Conservation (phyloP, 2,797 vertebrate species). For the Micrastur ruficollis region DNA sequence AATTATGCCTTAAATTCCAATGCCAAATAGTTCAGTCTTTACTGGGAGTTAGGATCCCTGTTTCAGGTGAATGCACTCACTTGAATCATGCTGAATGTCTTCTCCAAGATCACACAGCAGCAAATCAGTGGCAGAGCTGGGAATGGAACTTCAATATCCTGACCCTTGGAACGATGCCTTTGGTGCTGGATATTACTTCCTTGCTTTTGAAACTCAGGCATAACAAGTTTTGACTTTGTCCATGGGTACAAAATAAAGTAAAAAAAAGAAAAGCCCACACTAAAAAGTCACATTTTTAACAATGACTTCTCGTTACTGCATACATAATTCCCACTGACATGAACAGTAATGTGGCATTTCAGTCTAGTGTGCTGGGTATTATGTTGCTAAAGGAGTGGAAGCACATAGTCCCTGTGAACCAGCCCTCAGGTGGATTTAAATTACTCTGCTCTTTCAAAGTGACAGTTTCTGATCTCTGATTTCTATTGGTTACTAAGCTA, state of each 20-base stretch:
- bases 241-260: background rate
- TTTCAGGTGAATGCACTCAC: background rate
- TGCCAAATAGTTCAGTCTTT: background rate
- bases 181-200: background rate
- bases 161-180: background rate
- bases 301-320: background rate
- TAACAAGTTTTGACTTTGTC: background rate
- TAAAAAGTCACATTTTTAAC: background rate
- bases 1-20: background rate
- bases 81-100: background rate
- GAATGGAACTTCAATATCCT: background rate
- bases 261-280: background rate
- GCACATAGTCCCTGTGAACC: background rate
- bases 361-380: background rate
- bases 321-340: background rate
- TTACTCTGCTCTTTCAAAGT: constrained; percentile 16
- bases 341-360: background rate
- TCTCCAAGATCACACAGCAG: background rate
- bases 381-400: background rate
- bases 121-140: background rate
- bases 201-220: background rate
- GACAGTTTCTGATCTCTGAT: constrained; percentile 12
- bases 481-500: background rate
- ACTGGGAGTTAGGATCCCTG: background rate
- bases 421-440: constrained; percentile 16